Conservation (phyloP, 2,113 vertebrate genomes). For the Arizona elegans region DNA sequence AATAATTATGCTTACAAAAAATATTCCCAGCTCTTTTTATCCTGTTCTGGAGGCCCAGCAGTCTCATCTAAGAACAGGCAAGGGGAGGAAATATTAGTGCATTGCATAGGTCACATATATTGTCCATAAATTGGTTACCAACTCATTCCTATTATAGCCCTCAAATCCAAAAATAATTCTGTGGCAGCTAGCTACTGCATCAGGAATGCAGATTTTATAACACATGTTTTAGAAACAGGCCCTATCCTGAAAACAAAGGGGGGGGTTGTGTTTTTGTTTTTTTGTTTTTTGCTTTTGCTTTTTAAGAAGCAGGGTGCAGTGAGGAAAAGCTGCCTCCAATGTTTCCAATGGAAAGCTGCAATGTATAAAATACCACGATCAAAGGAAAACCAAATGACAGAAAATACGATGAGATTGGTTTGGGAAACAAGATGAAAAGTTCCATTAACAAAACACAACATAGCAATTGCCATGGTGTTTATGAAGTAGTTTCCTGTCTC, state of each 20-base stretch:
- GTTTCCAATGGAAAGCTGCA: not conserved
- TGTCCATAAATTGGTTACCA: not conserved
- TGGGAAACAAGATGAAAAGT: constrained; percentile 30
- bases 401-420: constrained; percentile 4
- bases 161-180: not conserved
- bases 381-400: constrained; percentile 1
- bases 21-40: not conserved
- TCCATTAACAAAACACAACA: not conserved
- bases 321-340: not conserved
- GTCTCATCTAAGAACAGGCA: not conserved
- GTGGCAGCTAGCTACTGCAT: not conserved
- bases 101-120: not conserved
- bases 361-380: not conserved
- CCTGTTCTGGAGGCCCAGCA: not conserved
- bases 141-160: not conserved
- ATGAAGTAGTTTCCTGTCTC: not conserved
- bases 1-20: no score
- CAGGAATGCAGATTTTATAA: not conserved
- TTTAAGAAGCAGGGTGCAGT: not conserved
- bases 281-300: not conserved
- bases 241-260: not conserved
- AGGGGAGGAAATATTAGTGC: no score
- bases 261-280: no score
- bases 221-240: not conserved
- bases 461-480: not conserved